Evolutionary conservation across 2,888 invertebrate species (phyloP).

Genomic region (Zeuzera pyrina): DNA sequence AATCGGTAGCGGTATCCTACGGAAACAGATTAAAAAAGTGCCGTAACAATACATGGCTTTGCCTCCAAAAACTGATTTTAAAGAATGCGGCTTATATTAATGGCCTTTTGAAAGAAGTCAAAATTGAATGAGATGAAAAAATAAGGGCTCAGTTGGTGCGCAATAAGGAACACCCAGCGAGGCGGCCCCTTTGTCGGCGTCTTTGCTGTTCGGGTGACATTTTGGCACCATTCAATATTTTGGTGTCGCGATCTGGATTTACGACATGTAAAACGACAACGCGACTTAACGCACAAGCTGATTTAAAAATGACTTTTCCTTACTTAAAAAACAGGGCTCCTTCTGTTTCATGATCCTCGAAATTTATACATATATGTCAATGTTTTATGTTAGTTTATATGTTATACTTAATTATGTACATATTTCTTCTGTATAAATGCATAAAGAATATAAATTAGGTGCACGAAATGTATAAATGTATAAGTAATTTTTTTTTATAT

Average conservation of each 20-base stretch:
- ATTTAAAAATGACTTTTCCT: too few species aligned
- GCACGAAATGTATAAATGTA: too few species aligned
- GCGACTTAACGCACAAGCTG: too few species aligned
- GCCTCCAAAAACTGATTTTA: slow-evolving; percentile 59
- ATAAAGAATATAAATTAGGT: too few species aligned
- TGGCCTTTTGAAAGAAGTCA: slow-evolving; percentile 73
- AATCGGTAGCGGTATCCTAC: slow-evolving; percentile 71
- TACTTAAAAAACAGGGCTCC: too few species aligned
- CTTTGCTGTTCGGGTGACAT: slow-evolving; percentile 67
- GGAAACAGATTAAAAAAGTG: slow-evolving; percentile 70
- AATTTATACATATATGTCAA: too few species aligned
- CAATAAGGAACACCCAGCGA: slow-evolving; percentile 65
- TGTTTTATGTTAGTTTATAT: too few species aligned
- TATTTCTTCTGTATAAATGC: too few species aligned
- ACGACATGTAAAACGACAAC: slow-evolving; percentile 57
- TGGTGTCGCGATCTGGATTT: slow-evolving; percentile 68
- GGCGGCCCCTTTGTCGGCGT: slow-evolving; percentile 65
- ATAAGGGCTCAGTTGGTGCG: slow-evolving; percentile 54
- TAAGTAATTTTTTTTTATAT: too few species aligned
- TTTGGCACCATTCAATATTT: slow-evolving; percentile 73
- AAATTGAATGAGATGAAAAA: slow-evolving; percentile 73
- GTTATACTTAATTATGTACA: too few species aligned
- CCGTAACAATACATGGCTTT: slow-evolving; percentile 61
- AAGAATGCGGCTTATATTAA: slow-evolving; percentile 72
- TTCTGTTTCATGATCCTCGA: too few species aligned